Base-by-base conservation (phyloP, 1,140 invertebrate species). In the Brachionus asplanchnoidis region DNA sequence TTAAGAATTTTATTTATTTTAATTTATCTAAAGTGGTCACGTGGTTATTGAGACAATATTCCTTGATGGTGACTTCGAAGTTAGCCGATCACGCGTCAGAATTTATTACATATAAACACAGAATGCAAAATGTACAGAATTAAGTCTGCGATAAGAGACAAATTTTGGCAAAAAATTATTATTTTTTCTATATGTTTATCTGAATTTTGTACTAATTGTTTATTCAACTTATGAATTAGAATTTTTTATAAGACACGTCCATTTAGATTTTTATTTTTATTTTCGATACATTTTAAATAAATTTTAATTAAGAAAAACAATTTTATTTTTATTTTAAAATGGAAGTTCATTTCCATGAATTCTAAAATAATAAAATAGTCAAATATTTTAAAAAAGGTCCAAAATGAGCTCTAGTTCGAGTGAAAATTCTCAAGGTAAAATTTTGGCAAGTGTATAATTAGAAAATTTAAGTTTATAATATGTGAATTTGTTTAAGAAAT, bases 41-140 rank as follows among this genome's bases (percentile, higher is more conserved):
- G 94, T 99, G 75, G 94, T 99, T 6, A 98, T 99, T 87, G 97
- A 99, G 92, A 99, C 97, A 11, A 95, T 95, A 89, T 99, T 99
- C 90, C 99, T 93, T 89, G 97, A 99, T 90, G 96, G 95, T 86
- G 95, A 98, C 89, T 91, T 97, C 68, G 92, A 97, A 84, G 95
- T 99, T 84, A 95, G 95, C 79, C 98, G 95, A 78, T 99, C 97
- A 42, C 94, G 93, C 91, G 95, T 99, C 60, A 92, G 97, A 84
- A 92, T 99, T 28, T 99, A 95, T 91, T 99, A 99, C 89, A 93
- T 98, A 20, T 99, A 92, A 93, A 32, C 8, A 77, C 28, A 20
- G 1, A 60, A 60, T 60, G 53, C 53, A 60, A 60, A 60, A 60
- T 60, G 53, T 20, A 60, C 53, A 60, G 53, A 60, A 23, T 23